Conservation (phyloP, 2,888 invertebrate genomes). For the Galerucella calmariensis region DNA sequence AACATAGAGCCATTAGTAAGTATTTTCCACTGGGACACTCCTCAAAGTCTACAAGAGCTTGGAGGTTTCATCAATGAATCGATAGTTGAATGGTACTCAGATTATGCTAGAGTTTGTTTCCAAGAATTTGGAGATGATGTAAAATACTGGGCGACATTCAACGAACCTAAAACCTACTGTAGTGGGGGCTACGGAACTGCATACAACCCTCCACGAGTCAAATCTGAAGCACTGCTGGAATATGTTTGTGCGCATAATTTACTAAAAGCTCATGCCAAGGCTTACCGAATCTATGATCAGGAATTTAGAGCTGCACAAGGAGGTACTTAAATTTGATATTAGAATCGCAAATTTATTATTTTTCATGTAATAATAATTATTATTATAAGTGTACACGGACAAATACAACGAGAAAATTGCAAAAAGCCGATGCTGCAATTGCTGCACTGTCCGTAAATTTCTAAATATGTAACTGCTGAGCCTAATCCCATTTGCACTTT, state of each 20-base stretch:
- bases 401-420: too few relatives aligned
- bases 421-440: too few relatives aligned
- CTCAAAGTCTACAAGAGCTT: conserved; percentile 61
- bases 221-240: conserved; percentile 65
- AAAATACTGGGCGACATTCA: conserved; percentile 68
- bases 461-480: too few relatives aligned
- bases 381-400: too few relatives aligned
- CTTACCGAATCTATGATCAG: conserved; percentile 71
- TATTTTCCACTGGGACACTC: conserved; percentile 68
- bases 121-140: conserved; percentile 59
- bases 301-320: conserved; percentile 63
- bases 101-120: conserved; percentile 69
- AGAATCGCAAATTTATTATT: too few relatives aligned
- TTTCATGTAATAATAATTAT: too few relatives aligned
- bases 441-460: too few relatives aligned
- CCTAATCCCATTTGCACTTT: too few relatives aligned
- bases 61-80: conserved; percentile 74
- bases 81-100: conserved; percentile 70
- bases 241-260: conserved; percentile 74
- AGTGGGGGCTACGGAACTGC: conserved; percentile 47
- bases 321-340: conserved; percentile 4
- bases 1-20: conserved; percentile 71
- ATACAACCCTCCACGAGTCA: conserved; percentile 56
- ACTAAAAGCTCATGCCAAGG: conserved; percentile 73
- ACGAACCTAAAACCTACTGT: conserved; percentile 64